Conservation (phyloP, 2,797 vertebrate species). For the Hapalemur alaotrensis region DNA sequence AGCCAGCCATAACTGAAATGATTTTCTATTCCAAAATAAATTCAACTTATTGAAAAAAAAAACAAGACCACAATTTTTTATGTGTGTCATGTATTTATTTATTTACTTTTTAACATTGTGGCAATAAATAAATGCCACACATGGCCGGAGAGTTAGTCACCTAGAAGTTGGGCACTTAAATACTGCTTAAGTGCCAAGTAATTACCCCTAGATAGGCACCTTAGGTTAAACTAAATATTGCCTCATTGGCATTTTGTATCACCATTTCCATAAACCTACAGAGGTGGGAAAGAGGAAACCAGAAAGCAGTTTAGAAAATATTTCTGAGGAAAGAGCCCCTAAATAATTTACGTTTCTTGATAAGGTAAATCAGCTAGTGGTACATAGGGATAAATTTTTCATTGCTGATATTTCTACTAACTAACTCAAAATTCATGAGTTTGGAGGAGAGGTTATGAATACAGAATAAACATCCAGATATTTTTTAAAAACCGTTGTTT, state of each 20-base stretch:
- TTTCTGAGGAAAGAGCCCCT: not conserved
- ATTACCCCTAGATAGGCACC: not conserved
- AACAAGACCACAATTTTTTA: not conserved
- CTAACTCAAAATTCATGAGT: not conserved
- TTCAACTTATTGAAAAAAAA: constrained; percentile 18
- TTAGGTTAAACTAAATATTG: not conserved
- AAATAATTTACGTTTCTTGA: not conserved
- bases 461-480: not conserved
- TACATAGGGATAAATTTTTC: not conserved
- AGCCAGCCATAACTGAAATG: constrained; percentile 22
- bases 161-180: not conserved
- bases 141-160: not conserved
- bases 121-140: not conserved
- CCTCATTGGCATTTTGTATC: not conserved
- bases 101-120: constrained; percentile 53
- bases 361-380: not conserved
- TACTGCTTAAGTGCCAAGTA: not conserved
- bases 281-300: not conserved
- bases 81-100: not conserved
- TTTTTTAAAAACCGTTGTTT: not conserved
- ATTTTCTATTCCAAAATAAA: constrained; percentile 39
- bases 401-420: not conserved
- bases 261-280: not conserved
- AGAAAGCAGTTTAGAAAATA: constrained; percentile 19
- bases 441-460: not conserved